Percentiles rank a stretch among this genome's conserved stretches.
These are phyloP conservation scores for Drosophila fulvimacula DNA, from an alignment of 2,888 invertebrate genomes.

Conservation along the genomic window DNA sequence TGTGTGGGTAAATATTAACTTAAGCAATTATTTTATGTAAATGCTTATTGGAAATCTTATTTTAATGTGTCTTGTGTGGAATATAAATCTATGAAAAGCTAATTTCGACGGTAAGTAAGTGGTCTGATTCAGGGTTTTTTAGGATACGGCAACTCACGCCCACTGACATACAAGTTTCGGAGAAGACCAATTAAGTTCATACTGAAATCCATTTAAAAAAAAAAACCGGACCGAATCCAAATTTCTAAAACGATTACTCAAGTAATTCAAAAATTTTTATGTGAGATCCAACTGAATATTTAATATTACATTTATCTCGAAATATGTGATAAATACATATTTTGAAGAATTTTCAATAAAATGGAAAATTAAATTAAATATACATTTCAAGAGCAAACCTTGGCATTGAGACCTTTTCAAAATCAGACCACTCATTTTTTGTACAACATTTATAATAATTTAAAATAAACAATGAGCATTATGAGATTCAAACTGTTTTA, in stretches of 20 bases:
- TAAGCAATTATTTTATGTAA: too few species aligned
- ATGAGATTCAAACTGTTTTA: too few species aligned
- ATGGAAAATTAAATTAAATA: neutral
- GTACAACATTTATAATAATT: neutral
- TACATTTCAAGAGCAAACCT: neutral
- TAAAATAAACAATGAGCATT: neutral
- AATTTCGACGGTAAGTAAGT: neutral
- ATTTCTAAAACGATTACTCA: neutral
- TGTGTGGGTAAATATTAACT: neutral
- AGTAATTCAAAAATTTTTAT: neutral
- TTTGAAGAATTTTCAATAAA: neutral
- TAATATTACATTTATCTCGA: neutral
- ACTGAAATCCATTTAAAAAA: too few species aligned
- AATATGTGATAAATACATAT: neutral
- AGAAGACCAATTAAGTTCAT: neutral
- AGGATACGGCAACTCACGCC: neutral
- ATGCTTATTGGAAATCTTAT: neutral
- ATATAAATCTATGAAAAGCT: neutral
- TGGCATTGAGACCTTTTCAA: too few species aligned
- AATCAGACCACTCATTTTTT: neutral
- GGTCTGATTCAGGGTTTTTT: neutral
- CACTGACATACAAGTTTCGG: neutral
- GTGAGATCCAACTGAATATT: neutral
- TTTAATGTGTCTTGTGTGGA: too few species aligned
- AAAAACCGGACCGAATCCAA: fast-evolving